phyloP scores from a whole-genome alignment of 2,888 invertebrate genomes.

The Callinectes sapidus region DNA sequence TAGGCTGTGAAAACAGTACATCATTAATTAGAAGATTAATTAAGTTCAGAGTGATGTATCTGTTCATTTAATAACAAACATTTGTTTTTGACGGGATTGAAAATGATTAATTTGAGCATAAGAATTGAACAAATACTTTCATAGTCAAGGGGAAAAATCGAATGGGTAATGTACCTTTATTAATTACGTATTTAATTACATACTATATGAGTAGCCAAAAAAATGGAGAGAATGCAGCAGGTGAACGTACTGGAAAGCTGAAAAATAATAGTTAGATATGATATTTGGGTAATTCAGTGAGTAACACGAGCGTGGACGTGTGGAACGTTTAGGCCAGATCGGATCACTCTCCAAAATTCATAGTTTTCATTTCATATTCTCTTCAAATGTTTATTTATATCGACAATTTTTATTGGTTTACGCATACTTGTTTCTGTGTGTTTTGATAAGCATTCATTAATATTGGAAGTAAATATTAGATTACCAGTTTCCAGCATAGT shows the following conservation, averaged over 20 bases:
- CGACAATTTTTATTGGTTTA: conserved; percentile 4
- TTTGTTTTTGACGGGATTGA: neutral
- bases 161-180: neutral
- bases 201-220: neutral
- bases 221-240: neutral
- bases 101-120: neutral
- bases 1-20: neutral
- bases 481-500: neutral
- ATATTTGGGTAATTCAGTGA: neutral
- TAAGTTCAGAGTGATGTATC: neutral
- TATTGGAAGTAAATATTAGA: conserved; percentile 9
- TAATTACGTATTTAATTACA: neutral
- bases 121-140: neutral
- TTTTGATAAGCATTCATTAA: conserved; percentile 16
- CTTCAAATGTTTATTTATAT: conserved; percentile 22
- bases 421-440: neutral
- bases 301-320: neutral
- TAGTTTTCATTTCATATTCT: conserved; percentile 24
- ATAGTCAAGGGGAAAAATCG: neutral
- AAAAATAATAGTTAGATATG: neutral
- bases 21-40: neutral
- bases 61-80: neutral
- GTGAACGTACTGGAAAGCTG: neutral
- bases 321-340: neutral
- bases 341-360: neutral